A percentile compares a stretch with the other conserved stretches of the same genome.
These are phyloP conservation scores for Phodopus roborovskii DNA, from an alignment of 2,113 vertebrate genomes.

Conservation along the genomic window DNA sequence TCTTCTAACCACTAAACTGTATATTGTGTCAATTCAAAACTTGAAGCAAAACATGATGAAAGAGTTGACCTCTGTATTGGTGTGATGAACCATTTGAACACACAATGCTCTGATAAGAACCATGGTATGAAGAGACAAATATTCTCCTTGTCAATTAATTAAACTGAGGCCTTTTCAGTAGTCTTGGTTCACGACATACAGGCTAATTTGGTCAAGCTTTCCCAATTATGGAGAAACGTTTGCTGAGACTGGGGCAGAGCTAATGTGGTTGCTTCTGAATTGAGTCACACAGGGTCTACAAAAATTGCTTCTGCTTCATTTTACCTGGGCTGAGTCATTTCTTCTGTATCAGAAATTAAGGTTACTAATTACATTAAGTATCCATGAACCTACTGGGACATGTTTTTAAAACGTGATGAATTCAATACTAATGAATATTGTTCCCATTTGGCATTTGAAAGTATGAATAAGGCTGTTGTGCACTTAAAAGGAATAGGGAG, in stretches of 20 bases:
- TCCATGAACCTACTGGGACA: background rate
- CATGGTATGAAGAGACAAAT: conserved; percentile 51
- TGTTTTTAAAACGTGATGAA: conserved; percentile 33
- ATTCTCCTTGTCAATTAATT: conserved; percentile 73
- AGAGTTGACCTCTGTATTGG: conserved; percentile 60
- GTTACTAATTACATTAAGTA: conserved; percentile 37
- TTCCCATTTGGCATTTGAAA: conserved; percentile 53
- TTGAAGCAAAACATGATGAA: conserved; percentile 72
- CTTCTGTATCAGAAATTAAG: conserved; percentile 33
- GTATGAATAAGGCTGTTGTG: background rate
- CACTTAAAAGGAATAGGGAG: background rate
- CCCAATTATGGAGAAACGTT: conserved; percentile 67
- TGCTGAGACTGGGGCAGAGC: conserved; percentile 41
- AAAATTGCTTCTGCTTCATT: conserved; percentile 43
- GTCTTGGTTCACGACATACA: conserved; percentile 69
- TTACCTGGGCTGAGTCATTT: conserved; percentile 45
- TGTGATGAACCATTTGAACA: conserved; percentile 68
- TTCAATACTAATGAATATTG: conserved; percentile 36
- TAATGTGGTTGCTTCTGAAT: conserved; percentile 49
- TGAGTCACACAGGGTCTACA: conserved; percentile 10
- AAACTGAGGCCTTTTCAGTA: conserved; percentile 60
- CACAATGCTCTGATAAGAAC: conserved; percentile 51
- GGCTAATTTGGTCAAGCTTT: conserved; percentile 75
- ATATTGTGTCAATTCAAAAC: conserved; percentile 61
- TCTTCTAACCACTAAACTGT: conserved; percentile 52